These are phyloP conservation scores for Danio kyathit DNA, from an alignment of 2,797 vertebrate species.

Conservation along the genomic window DNA sequence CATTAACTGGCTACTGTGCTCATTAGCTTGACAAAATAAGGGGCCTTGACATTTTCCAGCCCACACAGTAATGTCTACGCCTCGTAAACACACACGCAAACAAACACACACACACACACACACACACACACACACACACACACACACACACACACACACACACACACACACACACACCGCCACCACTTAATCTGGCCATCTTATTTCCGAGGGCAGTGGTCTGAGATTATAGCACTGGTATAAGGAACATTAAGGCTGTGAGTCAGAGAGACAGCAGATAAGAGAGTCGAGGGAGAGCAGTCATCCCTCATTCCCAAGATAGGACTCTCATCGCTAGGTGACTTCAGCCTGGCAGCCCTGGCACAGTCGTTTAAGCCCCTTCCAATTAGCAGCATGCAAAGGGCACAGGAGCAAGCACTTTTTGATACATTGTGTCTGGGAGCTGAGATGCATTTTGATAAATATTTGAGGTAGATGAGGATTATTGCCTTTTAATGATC, in stretches of 20 bases:
- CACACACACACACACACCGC: not conserved
- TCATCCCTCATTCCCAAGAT: constrained; percentile 46
- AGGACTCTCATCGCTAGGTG: constrained; percentile 44
- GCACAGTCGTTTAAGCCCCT: constrained; percentile 32
- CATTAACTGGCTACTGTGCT: constrained; percentile 56
- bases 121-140: constrained; percentile 12
- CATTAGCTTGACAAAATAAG: constrained; percentile 59
- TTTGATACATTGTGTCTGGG: constrained; percentile 44
- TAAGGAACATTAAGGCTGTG: constrained; percentile 56
- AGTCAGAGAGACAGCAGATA: constrained; percentile 49
- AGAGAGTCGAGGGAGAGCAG: constrained; percentile 35
- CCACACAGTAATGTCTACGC: constrained; percentile 54
- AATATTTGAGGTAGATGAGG: constrained; percentile 38
- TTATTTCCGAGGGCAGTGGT: constrained; percentile 52
- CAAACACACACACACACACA: constrained; percentile 37
- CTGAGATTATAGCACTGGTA: constrained; percentile 48
- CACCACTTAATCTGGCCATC: constrained; percentile 45
- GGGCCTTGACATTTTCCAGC: constrained; percentile 59
- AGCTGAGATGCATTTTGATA: constrained; percentile 34
- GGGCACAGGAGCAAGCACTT: constrained; percentile 35
- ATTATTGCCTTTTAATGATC: constrained; percentile 48
- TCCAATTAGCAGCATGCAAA: constrained; percentile 43
- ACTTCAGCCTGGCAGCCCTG: constrained; percentile 37
- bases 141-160: constrained; percentile 37
- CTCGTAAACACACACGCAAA: constrained; percentile 43